phyloP scores from a whole-genome alignment of 2,113 vertebrate genomes.

The Pedionomus torquatus region DNA sequence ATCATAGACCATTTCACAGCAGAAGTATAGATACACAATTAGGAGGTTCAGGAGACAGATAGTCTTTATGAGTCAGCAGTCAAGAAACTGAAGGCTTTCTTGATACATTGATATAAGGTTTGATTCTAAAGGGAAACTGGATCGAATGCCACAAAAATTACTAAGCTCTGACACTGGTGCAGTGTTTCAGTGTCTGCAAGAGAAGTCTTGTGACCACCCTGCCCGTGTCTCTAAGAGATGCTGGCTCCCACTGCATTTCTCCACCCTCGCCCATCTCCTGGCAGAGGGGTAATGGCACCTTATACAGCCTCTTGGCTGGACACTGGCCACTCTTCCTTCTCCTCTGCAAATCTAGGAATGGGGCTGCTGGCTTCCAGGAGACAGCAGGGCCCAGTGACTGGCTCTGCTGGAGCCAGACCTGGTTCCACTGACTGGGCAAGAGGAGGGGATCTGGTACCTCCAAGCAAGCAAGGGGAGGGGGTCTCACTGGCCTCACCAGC shows the following conservation, averaged over 20 bases:
- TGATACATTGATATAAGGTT: not conserved
- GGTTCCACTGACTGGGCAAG: not conserved
- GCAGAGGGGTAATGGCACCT: not conserved
- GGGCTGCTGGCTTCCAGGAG: not conserved
- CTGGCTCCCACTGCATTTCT: not conserved
- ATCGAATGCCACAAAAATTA: not conserved
- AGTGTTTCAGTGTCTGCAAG: not conserved
- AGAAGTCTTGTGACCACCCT: fast-evolving
- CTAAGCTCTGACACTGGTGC: not conserved
- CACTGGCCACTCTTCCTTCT: not conserved
- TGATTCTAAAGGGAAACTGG: not conserved
- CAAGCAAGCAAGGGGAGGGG: fast-evolving
- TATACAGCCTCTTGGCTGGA: not conserved
- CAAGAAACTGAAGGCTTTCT: not conserved
- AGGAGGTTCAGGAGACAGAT: not conserved
- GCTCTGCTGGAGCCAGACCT: fast-evolving
- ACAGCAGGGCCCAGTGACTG: not conserved
- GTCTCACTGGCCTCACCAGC: fast-evolving
- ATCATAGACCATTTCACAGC: not conserved
- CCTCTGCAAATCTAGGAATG: not conserved
- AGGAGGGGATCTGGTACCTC: not conserved
- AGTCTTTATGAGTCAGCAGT: not conserved
- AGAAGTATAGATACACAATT: not conserved
- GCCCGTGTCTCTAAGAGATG: not conserved
- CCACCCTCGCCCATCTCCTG: not conserved